Percentiles rank a stretch among this genome's conserved stretches.
phyloP scores from a whole-genome alignment of 2,888 invertebrate genomes.

The Agonopterix alstromeriana region DNA sequence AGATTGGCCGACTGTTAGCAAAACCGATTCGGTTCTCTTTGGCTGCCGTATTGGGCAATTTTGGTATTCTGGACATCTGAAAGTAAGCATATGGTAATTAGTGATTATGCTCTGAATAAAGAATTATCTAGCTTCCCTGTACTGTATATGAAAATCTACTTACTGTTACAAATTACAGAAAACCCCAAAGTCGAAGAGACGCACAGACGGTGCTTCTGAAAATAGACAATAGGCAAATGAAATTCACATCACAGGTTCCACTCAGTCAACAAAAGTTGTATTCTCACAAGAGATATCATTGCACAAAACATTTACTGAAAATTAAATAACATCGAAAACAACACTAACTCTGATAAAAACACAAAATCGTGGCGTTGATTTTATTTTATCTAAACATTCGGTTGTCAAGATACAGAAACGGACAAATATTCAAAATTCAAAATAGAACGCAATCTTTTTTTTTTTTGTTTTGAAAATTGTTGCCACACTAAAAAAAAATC shows the following conservation, averaged over 20 bases:
- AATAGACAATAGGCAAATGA: too few relatives aligned
- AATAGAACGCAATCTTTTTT: conserved; percentile 17
- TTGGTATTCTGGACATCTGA: conserved; percentile 70
- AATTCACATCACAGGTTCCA: too few relatives aligned
- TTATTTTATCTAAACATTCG: not conserved
- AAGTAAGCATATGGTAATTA: conserved; percentile 13
- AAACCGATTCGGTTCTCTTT: conserved; percentile 60
- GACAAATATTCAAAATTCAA: conserved; percentile 25
- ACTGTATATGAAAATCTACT: too few relatives aligned
- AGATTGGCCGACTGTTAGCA: conserved; percentile 32
- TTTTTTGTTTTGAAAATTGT: conserved; percentile 5
- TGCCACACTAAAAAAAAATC: conserved; percentile 12
- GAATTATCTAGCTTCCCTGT: too few relatives aligned
- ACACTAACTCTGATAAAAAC: not conserved
- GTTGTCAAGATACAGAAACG: conserved; percentile 6
- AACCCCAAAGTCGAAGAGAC: too few relatives aligned
- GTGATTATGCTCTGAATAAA: not conserved
- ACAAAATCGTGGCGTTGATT: not conserved
- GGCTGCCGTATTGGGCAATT: conserved; percentile 39
- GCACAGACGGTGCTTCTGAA: too few relatives aligned
- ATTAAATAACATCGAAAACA: not conserved
- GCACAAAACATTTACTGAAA: too few relatives aligned
- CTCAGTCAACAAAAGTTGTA: too few relatives aligned
- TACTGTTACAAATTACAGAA: too few relatives aligned
- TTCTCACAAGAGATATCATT: too few relatives aligned